Base-by-base conservation (phyloP, 1,140 invertebrate genomes). In the Euglossa dilemma region DNA sequence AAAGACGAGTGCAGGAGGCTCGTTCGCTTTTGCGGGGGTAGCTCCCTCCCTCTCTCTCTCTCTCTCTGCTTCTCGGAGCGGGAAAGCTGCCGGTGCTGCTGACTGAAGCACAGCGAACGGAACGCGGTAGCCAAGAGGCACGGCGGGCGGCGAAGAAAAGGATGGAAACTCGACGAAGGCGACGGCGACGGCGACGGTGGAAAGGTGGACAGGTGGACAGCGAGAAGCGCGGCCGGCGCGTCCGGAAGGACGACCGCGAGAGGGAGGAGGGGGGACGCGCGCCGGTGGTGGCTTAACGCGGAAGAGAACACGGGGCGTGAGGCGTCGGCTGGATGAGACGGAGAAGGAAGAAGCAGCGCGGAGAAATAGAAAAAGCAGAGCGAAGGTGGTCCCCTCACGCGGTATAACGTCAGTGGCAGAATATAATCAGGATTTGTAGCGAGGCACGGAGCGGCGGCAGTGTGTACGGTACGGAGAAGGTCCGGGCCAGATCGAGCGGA, bases 341-440 rank as follows among this genome's bases (percentile, higher is more conserved):
- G 70, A 78, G 63, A 54, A 67, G 80, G 72, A 67, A 73, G 64
- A 70, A 80, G 70, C 75, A 66, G 70, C 76, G 74, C 64, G 87
- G 84, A 87, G 87, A 89, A 91, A 92, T 94, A 94, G 93, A 94
- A 94, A 94, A 94, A 94, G 89, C 93, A 94, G 93, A 93, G 92
- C 92, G 88, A 90, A 93, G 89, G 90, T 90, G 86, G 89, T 89
- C 89, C 92, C 91, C 92, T 91, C 90, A n/a, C 71, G 89, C 90
- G 89, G 90, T 91, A 91, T 90, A 93, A 94, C 91, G 94, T 94
- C 94, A 94, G 90, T 94, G 91, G 94, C 94, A 94, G 93, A 93
- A 90, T 93, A 94, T 94, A 94, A 94, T 94, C 94, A 94, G 93
- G 93, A 94, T 94, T 94, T 94, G 93, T 94, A 94, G 94, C 93